phyloP scores from a whole-genome alignment of 1,140 invertebrate genomes.

The Cotesia vestalis region DNA sequence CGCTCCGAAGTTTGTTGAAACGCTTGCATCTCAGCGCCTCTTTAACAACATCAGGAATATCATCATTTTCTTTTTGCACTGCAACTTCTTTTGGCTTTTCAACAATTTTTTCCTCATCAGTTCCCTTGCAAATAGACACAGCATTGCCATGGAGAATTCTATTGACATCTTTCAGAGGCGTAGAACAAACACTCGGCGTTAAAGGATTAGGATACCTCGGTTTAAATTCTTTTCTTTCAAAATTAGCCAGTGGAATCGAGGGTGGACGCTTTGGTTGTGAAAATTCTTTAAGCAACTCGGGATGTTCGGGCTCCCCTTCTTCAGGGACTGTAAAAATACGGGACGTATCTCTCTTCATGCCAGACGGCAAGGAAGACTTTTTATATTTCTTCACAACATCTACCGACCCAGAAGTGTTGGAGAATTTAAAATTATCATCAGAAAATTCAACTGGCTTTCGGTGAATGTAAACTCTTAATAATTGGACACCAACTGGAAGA shows the following conservation, averaged over 20 bases:
- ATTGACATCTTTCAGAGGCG: constrained; percentile 78
- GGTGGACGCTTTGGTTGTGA: constrained; percentile 37
- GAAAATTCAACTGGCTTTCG: constrained; percentile 67
- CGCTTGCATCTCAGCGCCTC: constrained; percentile 61
- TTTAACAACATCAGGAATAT: constrained; percentile 63
- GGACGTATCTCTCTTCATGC: constrained; percentile 79
- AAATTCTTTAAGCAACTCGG: constrained; percentile 55
- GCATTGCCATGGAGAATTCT: constrained; percentile 74
- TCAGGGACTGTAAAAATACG: constrained; percentile 82
- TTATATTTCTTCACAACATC: constrained; percentile 47
- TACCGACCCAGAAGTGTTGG: neutral
- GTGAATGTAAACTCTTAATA: constrained; percentile 79
- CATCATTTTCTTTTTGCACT: constrained; percentile 47
- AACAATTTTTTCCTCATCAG: constrained; percentile 63
- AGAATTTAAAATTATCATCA: constrained; percentile 47
- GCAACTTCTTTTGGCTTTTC: constrained; percentile 38
- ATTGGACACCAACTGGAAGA: constrained; percentile 78
- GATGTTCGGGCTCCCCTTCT: constrained; percentile 68
- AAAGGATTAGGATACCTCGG: constrained; percentile 62
- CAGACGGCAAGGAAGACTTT: constrained; percentile 54
- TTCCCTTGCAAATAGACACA: constrained; percentile 74
- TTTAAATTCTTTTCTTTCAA: constrained; percentile 40
- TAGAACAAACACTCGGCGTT: constrained; percentile 75
- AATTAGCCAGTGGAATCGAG: neutral
- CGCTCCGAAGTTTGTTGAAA: constrained; percentile 58